These are phyloP conservation scores for Ianthella basta DNA, from an alignment of 37 sponge, comb jelly and placozoan genomes.

Conservation along the genomic window DNA sequence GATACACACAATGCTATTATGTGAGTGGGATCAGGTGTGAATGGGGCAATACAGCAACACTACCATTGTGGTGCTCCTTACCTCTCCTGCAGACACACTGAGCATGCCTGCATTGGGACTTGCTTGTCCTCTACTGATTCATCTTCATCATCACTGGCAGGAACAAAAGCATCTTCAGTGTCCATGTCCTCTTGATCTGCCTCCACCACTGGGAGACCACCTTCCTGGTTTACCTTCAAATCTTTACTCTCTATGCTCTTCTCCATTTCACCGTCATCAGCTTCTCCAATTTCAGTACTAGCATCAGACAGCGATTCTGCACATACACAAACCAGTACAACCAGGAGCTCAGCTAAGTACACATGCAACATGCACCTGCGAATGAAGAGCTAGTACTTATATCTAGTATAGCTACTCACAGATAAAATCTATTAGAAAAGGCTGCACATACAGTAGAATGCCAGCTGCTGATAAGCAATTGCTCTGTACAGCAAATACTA, in stretches of 20 bases:
- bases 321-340: background rate
- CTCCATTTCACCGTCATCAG: background rate
- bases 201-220: background rate
- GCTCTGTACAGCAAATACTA: no score
- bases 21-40: no score
- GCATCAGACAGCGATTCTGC: background rate
- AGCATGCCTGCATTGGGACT: background rate
- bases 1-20: no score
- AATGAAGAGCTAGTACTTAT: background rate
- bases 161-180: background rate
- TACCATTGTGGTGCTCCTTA: background rate
- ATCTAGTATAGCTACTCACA: no score
- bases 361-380: background rate
- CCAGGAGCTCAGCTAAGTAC: background rate
- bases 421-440: no score
- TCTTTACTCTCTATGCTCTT: no score
- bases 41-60: background rate
- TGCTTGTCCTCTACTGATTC: background rate
- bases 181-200: conserved; percentile 2
- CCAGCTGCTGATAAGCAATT: no score
- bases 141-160: background rate
- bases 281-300: background rate
- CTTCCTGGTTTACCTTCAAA: background rate
- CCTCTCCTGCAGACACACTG: conserved; percentile 33
- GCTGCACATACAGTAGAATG: no score